Conservation (phyloP, 2,113 vertebrate genomes). For the Meriones unguiculatus region DNA sequence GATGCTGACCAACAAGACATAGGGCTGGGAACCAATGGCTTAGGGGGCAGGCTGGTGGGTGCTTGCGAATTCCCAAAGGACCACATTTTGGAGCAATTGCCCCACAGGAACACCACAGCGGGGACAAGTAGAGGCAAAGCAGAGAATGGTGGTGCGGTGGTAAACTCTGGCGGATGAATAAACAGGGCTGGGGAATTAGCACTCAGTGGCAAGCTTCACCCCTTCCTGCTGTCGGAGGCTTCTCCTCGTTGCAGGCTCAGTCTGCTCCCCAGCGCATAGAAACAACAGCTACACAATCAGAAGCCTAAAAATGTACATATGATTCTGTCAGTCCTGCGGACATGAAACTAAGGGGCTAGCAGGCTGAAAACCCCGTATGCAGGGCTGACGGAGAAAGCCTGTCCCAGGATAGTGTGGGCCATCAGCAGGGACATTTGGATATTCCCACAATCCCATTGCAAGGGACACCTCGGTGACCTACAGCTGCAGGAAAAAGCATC, state of each 20-base stretch:
- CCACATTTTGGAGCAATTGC: neutral
- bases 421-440: neutral
- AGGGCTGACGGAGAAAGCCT: neutral
- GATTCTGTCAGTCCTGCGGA: fast-evolving
- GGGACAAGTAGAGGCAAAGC: too few species aligned
- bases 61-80: fast-evolving
- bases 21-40: neutral
- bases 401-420: too few species aligned
- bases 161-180: fast-evolving
- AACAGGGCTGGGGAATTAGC: fast-evolving
- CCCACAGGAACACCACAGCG: fast-evolving
- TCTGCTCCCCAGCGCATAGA: fast-evolving
- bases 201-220: fast-evolving
- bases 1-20: fast-evolving
- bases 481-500: neutral
- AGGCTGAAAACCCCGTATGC: neutral
- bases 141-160: fast-evolving
- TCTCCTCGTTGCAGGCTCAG: neutral
- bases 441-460: fast-evolving
- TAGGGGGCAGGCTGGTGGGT: fast-evolving
- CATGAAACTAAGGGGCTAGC: fast-evolving
- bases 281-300: fast-evolving
- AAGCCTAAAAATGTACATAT: fast-evolving
- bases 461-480: neutral
- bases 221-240: fast-evolving